Percentiles rank a stretch among this genome's conserved stretches.
phyloP scores from a whole-genome alignment of 2,113 vertebrate genomes.

The Notiomystis cincta region DNA sequence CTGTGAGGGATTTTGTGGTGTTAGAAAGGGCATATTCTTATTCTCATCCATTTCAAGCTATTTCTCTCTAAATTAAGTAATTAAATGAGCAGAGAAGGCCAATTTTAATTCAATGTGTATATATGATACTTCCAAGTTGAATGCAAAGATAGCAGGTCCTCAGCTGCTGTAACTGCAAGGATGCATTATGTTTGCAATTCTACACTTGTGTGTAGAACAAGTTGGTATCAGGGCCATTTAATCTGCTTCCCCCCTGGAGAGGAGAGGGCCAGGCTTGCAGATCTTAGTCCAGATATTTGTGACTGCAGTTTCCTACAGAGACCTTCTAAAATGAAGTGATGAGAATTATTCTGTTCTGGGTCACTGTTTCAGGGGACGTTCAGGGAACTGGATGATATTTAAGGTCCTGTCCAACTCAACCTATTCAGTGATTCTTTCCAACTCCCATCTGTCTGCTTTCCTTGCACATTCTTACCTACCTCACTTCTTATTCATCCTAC shows the following conservation, averaged over 20 bases:
- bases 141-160: background rate
- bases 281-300: background rate
- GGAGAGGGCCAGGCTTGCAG: background rate
- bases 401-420: accelerated
- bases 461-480: background rate
- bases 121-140: background rate
- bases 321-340: background rate
- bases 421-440: background rate
- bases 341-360: background rate
- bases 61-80: background rate
- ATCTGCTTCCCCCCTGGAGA: background rate
- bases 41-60: background rate
- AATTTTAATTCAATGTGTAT: background rate
- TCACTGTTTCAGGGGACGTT: background rate
- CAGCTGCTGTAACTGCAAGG: background rate
- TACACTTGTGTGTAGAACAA: background rate
- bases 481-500: background rate
- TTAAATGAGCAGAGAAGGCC: background rate
- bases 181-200: background rate
- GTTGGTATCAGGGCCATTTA: background rate
- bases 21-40: background rate
- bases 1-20: background rate
- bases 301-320: background rate
- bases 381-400: background rate
- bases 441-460: background rate